Percentiles rank a stretch among this genome's conserved stretches.
Conservation (phyloP, 2,113 vertebrate genomes). For the Corynorhinus townsendii region DNA sequence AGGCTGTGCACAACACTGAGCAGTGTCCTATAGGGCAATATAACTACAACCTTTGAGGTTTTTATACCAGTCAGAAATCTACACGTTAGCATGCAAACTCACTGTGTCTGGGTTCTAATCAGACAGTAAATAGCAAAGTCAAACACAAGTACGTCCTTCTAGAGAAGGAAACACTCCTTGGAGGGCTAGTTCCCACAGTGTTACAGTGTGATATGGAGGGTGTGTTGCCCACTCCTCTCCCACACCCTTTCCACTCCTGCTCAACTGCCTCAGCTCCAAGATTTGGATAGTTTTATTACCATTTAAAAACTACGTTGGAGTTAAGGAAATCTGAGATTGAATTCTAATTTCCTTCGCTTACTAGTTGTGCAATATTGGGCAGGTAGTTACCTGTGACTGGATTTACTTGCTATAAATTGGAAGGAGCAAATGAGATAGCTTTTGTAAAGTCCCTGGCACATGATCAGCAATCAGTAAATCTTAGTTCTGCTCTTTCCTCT, state of each 20-base stretch:
- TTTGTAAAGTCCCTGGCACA: background rate
- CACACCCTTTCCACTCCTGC: background rate
- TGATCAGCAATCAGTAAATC: background rate
- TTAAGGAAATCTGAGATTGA: background rate
- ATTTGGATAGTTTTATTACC: background rate
- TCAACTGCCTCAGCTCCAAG: background rate
- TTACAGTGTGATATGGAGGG: background rate
- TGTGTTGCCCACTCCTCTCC: fast-evolving
- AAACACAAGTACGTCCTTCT: background rate
- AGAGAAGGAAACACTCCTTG: background rate
- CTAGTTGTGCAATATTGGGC: background rate
- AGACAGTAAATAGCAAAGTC: background rate
- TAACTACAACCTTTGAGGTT: background rate
- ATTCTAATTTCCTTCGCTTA: background rate
- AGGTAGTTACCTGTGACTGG: background rate
- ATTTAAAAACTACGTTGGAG: background rate
- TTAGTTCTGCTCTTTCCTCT: background rate
- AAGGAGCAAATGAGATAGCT: background rate
- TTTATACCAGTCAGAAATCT: background rate
- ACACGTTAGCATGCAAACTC: background rate
- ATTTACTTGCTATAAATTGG: background rate
- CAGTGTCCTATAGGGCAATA: background rate
- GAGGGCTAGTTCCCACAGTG: background rate
- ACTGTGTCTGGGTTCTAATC: background rate
- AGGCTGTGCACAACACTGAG: background rate